These are phyloP conservation scores for Thymallus thymallus DNA, from an alignment of 2,113 vertebrate species.

Conservation along the genomic window DNA sequence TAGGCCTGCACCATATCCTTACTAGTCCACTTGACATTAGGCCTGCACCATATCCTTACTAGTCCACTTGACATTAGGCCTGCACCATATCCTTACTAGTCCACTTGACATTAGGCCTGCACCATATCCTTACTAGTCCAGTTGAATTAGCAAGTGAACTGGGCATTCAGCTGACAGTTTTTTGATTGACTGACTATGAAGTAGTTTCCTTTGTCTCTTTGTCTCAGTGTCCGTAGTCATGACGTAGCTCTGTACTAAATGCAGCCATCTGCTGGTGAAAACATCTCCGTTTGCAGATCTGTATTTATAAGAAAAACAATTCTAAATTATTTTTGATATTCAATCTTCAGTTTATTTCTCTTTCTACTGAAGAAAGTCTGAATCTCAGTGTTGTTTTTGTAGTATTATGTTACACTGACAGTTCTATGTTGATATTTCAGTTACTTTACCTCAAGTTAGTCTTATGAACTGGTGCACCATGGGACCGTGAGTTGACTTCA, in stretches of 20 bases:
- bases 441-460: background rate
- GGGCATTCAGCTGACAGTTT: background rate
- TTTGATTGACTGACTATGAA: background rate
- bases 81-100: too few relatives aligned
- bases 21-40: too few relatives aligned
- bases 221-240: slow-evolving; percentile 31
- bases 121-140: too few relatives aligned
- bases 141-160: too few relatives aligned
- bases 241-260: slow-evolving; percentile 27
- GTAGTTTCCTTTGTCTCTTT: slow-evolving; percentile 42
- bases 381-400: slow-evolving; percentile 9
- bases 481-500: slow-evolving; percentile 7
- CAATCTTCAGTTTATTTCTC: slow-evolving; percentile 30
- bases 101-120: too few relatives aligned
- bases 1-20: too few relatives aligned
- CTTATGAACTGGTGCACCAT: background rate
- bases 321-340: slow-evolving; percentile 15
- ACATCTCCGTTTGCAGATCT: slow-evolving; percentile 39
- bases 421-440: background rate
- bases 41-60: too few relatives aligned
- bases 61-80: too few relatives aligned
- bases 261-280: slow-evolving; percentile 62
- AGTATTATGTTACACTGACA: slow-evolving; percentile 8
- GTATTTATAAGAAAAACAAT: slow-evolving; percentile 41
- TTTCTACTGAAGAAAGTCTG: background rate